A percentile compares a stretch with the other conserved stretches of the same genome.
These are phyloP conservation scores for Aspiorhynchus laticeps DNA, from an alignment of 2,113 vertebrate species.

Conservation along the genomic window DNA sequence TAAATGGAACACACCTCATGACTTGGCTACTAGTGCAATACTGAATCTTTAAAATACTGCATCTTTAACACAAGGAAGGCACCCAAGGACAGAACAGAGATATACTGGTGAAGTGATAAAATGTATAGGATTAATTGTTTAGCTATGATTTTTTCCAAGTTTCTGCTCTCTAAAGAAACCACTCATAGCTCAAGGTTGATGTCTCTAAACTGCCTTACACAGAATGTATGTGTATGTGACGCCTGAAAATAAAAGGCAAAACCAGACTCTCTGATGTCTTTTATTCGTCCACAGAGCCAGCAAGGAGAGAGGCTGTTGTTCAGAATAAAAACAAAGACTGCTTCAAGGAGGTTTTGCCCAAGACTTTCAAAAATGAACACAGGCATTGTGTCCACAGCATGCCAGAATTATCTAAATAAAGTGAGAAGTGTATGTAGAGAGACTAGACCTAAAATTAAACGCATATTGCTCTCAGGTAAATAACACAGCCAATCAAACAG, in stretches of 20 bases:
- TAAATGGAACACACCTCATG: not conserved
- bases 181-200: constrained; percentile 29
- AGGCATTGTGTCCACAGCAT: not conserved
- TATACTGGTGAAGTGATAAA: not conserved
- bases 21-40: not conserved
- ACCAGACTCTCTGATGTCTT: not conserved
- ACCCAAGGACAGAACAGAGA: not conserved
- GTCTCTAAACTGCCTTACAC: constrained; percentile 9
- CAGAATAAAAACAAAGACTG: constrained; percentile 9
- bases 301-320: not conserved
- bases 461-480: not conserved
- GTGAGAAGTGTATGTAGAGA: not conserved
- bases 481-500: not conserved
- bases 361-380: constrained; percentile 6
- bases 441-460: not conserved
- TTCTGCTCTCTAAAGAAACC: constrained; percentile 13
- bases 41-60: not conserved
- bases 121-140: not conserved
- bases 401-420: not conserved
- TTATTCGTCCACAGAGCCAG: not conserved
- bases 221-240: not conserved
- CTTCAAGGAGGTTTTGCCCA: too few species aligned
- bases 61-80: not conserved
- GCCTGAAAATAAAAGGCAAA: constrained; percentile 9
- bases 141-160: not conserved